Evolutionary conservation across 2,797 vertebrate species (phyloP).

Genomic region (Thripadectes ignobilis): DNA sequence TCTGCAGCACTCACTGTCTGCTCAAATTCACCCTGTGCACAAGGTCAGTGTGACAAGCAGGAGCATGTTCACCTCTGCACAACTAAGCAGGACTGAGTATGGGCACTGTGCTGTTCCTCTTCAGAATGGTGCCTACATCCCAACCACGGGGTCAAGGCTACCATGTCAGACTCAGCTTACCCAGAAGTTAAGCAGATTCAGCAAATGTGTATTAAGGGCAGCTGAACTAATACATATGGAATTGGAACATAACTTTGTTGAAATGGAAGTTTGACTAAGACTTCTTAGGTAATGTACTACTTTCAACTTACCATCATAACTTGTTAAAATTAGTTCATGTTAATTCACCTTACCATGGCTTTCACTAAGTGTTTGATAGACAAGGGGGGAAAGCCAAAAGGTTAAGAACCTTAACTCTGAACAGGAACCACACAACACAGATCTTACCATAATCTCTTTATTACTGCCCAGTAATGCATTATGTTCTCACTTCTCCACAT

Average conservation of each 20-base stretch:
- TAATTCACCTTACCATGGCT: background rate
- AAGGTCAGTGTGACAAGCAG: fast-evolving
- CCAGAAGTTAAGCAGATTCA: background rate
- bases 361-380: background rate
- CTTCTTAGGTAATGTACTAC: background rate
- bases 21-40: background rate
- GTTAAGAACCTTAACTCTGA: background rate
- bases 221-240: background rate
- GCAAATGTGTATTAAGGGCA: background rate
- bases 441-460: background rate
- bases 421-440: background rate
- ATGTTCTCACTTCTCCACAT: background rate
- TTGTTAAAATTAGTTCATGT: background rate
- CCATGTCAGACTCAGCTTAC: background rate
- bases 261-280: background rate
- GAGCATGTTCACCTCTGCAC: background rate
- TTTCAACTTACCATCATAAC: background rate
- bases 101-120: background rate
- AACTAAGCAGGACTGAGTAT: background rate
- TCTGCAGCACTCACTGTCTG: background rate
- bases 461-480: background rate
- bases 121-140: fast-evolving
- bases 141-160: background rate
- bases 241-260: background rate
- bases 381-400: background rate